Conservation (phyloP, 2,888 invertebrate species). For the Aphrophora alni region DNA sequence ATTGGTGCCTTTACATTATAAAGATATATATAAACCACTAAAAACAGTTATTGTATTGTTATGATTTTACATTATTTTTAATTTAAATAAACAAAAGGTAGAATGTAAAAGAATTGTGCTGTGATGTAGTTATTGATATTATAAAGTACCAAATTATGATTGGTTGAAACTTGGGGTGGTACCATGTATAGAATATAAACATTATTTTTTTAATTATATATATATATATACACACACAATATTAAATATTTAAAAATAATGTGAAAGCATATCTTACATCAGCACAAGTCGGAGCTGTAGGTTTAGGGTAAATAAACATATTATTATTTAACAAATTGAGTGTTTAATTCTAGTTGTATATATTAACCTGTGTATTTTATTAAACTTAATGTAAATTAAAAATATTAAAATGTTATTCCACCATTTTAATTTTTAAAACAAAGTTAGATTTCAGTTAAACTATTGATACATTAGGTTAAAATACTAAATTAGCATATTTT, state of each 20-base stretch:
- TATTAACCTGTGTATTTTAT: neutral
- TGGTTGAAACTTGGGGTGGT: neutral
- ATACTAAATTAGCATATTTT: neutral
- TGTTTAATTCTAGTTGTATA: slow-evolving; percentile 6
- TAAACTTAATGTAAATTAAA: neutral
- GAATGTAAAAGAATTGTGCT: neutral
- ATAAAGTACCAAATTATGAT: neutral
- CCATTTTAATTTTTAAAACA: neutral
- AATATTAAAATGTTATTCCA: neutral
- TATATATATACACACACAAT: neutral
- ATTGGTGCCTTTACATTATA: neutral
- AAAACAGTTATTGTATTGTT: neutral
- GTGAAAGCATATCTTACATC: neutral
- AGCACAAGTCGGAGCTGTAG: neutral
- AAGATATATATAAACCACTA: neutral
- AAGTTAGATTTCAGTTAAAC: neutral
- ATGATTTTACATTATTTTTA: neutral
- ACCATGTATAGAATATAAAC: slow-evolving; percentile 6
- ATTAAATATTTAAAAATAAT: neutral
- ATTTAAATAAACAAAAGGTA: neutral
- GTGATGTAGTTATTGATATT: slow-evolving; percentile 2
- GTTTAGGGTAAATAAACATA: neutral
- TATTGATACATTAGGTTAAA: neutral
- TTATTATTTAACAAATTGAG: neutral
- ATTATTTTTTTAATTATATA: slow-evolving; percentile 7